Evolutionary conservation across 2,797 vertebrate species (phyloP).

Genomic region (Denticeps clupeoides): DNA sequence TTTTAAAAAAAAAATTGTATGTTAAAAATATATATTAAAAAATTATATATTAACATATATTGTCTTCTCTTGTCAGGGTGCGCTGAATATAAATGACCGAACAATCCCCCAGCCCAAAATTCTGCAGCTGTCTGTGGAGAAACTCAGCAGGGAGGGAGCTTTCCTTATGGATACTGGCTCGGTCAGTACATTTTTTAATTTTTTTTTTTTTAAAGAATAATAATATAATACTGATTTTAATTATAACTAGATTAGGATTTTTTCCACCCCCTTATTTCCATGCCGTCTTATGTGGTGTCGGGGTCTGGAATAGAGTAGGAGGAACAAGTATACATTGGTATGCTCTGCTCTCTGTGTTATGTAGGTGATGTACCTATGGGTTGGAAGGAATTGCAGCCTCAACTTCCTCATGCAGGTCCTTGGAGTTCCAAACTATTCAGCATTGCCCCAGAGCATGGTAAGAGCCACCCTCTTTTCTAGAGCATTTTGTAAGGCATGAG

Average conservation of each 20-base stretch:
- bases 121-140: slow-evolving; percentile 88
- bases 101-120: slow-evolving; percentile 83
- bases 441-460: slow-evolving; percentile 81
- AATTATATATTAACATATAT: too few relatives aligned
- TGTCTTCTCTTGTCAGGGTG: slow-evolving; percentile 56
- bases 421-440: slow-evolving; percentile 73
- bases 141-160: slow-evolving; percentile 78
- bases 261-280: too few relatives aligned
- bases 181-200: slow-evolving; percentile 61
- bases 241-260: too few relatives aligned
- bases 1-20: too few relatives aligned
- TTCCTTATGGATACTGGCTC: slow-evolving; percentile 89
- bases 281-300: neutral
- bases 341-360: neutral
- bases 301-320: neutral
- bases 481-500: too few relatives aligned
- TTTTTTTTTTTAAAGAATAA: too few relatives aligned
- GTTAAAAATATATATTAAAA: too few relatives aligned
- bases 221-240: too few relatives aligned
- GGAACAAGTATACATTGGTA: neutral
- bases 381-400: slow-evolving; percentile 79
- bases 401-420: slow-evolving; percentile 80
- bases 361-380: slow-evolving; percentile 83
- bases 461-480: too few relatives aligned
- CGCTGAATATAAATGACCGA: slow-evolving; percentile 76